Conservation (phyloP, 2,797 vertebrate genomes). For the Sciurus carolinensis region DNA sequence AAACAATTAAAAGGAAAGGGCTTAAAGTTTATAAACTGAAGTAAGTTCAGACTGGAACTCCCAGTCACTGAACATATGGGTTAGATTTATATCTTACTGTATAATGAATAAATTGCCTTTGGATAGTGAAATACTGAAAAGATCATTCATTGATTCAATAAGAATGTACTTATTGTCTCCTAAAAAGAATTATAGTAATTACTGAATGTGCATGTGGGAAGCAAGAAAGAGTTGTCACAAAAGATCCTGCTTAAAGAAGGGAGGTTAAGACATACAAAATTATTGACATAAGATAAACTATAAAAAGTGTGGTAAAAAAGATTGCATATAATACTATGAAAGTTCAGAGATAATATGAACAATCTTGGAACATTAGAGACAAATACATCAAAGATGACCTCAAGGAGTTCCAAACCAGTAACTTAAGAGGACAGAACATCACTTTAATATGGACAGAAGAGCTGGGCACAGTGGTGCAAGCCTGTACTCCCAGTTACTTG, state of each 20-base stretch:
- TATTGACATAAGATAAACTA: not conserved
- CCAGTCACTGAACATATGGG: not conserved
- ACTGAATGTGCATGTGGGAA: not conserved
- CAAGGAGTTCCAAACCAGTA: constrained; percentile 11
- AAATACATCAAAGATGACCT: constrained; percentile 5
- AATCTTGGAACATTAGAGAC: not conserved
- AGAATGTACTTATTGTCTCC: not conserved
- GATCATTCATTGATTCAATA: not conserved
- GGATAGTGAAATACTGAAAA: constrained; percentile 5
- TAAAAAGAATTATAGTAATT: not conserved
- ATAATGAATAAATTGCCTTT: not conserved
- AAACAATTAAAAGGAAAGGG: not conserved
- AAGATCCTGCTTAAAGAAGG: not conserved
- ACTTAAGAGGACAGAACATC: not conserved
- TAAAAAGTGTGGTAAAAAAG: not conserved
- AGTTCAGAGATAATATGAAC: not conserved
- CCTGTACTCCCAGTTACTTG: no score
- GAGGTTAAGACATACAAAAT: constrained; percentile 15
- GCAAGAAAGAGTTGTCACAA: not conserved
- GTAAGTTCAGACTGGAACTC: not conserved
- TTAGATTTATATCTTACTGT: constrained; percentile 31
- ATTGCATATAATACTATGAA: not conserved
- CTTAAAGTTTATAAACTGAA: constrained; percentile 15
- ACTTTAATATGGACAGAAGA: not conserved
- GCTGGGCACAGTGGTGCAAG: no score